Evolutionary conservation across 1,140 invertebrate genomes (phyloP).

Genomic region (Drosophila orena): DNA sequence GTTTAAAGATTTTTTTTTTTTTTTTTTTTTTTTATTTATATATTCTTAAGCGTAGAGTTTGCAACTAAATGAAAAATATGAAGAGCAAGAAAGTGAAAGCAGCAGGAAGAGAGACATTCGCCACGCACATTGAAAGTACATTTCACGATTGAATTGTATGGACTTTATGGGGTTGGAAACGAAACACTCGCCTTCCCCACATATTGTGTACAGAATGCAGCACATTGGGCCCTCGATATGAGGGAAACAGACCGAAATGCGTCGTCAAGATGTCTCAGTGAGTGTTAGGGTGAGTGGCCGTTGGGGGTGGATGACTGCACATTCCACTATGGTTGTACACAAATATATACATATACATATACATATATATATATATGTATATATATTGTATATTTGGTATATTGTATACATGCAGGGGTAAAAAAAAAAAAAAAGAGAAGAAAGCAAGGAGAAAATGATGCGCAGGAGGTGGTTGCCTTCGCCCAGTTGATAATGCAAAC

Average conservation of each 20-base stretch:
- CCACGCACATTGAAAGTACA: not conserved
- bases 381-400: not conserved
- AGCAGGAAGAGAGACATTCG: not conserved
- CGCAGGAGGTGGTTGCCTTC: constrained; percentile 8
- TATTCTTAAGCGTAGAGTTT: too few relatives aligned
- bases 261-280: constrained; percentile 2
- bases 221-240: constrained; percentile 1
- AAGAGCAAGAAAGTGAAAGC: not conserved
- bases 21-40: too few relatives aligned
- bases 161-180: constrained; percentile 1
- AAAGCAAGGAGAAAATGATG: not conserved
- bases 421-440: not conserved
- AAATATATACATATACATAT: not conserved
- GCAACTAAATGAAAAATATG: constrained; percentile 6
- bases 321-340: constrained; percentile 5
- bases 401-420: too few relatives aligned
- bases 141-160: constrained; percentile 13
- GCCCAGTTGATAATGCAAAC: not conserved
- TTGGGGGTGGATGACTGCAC: constrained; percentile 8
- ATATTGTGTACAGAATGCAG: not conserved
- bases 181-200: not conserved
- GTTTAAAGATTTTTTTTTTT: too few relatives aligned
- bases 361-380: not conserved
- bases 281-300: not conserved
- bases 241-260: not conserved